phyloP scores from a whole-genome alignment of 2,888 invertebrate species.

The Euplagia quadripunctaria region DNA sequence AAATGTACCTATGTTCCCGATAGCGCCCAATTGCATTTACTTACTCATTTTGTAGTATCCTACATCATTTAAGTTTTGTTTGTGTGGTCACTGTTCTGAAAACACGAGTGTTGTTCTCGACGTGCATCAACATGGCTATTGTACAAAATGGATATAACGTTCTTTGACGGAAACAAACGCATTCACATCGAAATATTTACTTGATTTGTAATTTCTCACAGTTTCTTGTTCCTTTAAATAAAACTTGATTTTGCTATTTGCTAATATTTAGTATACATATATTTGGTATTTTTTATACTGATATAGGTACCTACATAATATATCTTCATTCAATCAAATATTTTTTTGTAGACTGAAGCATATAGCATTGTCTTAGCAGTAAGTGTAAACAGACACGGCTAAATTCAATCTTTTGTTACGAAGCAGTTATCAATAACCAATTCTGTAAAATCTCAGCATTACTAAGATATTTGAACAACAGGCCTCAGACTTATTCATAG shows the following conservation, averaged over 20 bases:
- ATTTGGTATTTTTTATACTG: neutral
- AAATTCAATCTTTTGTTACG: neutral
- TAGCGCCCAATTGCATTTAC: neutral
- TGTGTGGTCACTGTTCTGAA: constrained; percentile 71
- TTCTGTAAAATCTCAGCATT: too few relatives aligned
- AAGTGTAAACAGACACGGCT: neutral
- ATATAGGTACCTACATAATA: too few relatives aligned
- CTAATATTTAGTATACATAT: neutral
- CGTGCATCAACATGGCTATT: constrained; percentile 78
- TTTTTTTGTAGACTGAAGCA: neutral
- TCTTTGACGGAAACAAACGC: constrained; percentile 73
- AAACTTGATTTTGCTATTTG: constrained; percentile 12
- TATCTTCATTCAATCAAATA: neutral
- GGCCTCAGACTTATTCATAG: neutral
- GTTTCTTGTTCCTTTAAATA: constrained; percentile 52
- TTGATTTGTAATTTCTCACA: constrained; percentile 66
- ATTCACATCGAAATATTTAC: constrained; percentile 74
- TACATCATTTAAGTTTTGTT: constrained; percentile 57
- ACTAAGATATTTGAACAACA: neutral
- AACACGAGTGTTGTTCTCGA: constrained; percentile 75
- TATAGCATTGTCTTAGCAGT: neutral
- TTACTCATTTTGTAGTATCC: constrained; percentile 37
- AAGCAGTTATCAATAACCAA: neutral
- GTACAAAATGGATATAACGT: constrained; percentile 69
- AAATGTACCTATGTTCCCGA: constrained; percentile 9